Conservation (phyloP, 92 coral and sea anemone species). For the Parazoanthus atlanticus region DNA sequence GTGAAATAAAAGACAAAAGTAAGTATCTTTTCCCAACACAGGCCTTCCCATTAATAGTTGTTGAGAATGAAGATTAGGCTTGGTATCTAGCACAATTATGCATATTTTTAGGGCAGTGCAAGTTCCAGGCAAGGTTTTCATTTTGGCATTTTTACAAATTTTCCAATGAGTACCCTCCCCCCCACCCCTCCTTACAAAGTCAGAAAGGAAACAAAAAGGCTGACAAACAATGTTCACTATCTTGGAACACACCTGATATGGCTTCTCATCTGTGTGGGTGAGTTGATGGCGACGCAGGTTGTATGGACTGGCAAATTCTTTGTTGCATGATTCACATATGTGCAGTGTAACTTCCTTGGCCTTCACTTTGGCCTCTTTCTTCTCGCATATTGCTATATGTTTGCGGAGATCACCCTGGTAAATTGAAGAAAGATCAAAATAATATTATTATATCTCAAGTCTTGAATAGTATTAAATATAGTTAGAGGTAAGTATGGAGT, state of each 20-base stretch:
- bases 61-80: no score
- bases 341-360: constrained; percentile 95
- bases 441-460: background rate
- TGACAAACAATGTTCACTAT: background rate
- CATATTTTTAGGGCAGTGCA: no score
- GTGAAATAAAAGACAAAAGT: background rate
- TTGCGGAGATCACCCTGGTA: constrained; percentile 85
- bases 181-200: no score
- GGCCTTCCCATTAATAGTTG: no score
- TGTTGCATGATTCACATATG: constrained; percentile 94
- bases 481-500: no score
- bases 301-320: constrained; percentile 99
- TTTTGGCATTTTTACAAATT: no score
- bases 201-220: background rate
- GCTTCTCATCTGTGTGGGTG: constrained; percentile 98
- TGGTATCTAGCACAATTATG: no score
- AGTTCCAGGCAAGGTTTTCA: no score
- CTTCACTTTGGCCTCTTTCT: constrained; percentile 79
- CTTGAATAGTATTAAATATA: no score
- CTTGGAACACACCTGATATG: constrained; percentile 53
- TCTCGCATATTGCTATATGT: constrained; percentile 91
- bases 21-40: background rate
- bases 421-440: background rate
- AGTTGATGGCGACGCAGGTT: constrained; percentile 94
- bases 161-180: no score